A percentile compares a stretch with the other conserved stretches of the same genome.
phyloP scores from a whole-genome alignment of 2,797 vertebrate species.

The Pseudocheirus occidentalis region DNA sequence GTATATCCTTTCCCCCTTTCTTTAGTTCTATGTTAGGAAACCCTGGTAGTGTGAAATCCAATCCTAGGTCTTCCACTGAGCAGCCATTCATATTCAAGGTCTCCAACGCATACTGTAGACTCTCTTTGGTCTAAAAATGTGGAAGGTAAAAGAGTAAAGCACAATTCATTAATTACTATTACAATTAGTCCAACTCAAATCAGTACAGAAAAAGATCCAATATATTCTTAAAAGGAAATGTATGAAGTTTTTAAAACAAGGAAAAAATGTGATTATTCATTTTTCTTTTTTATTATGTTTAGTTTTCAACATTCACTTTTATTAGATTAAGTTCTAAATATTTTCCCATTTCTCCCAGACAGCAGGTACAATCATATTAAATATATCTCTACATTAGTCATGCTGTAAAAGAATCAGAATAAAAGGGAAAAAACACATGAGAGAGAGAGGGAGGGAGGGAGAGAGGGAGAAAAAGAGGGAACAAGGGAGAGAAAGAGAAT shows the following conservation, averaged over 20 bases:
- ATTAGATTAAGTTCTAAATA: no score
- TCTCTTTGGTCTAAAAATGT: constrained; percentile 93
- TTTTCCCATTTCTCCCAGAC: no score
- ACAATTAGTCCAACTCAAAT: not conserved
- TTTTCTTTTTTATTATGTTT: not conserved
- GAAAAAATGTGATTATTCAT: not conserved
- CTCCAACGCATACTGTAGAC: constrained; percentile 95
- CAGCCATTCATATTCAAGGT: constrained; percentile 99
- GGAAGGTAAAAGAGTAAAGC: not conserved
- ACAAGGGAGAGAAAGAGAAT: no score
- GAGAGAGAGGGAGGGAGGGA: no score
- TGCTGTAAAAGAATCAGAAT: no score
- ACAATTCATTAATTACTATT: constrained; percentile 48
- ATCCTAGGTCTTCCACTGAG: constrained; percentile 97
- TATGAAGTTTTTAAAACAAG: not conserved
- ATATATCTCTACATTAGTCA: no score
- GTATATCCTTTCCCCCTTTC: constrained; percentile 97
- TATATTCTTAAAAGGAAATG: not conserved
- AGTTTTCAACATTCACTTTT: no score
- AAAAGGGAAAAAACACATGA: no score
- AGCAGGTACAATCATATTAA: no score
- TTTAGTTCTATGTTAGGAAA: constrained; percentile 99
- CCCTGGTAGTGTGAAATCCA: constrained; percentile 98
- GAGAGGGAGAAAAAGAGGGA: no score
- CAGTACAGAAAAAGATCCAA: not conserved